These are phyloP conservation scores for Ptilonorhynchus violaceus DNA, from an alignment of 2,113 vertebrate genomes.

Conservation along the genomic window DNA sequence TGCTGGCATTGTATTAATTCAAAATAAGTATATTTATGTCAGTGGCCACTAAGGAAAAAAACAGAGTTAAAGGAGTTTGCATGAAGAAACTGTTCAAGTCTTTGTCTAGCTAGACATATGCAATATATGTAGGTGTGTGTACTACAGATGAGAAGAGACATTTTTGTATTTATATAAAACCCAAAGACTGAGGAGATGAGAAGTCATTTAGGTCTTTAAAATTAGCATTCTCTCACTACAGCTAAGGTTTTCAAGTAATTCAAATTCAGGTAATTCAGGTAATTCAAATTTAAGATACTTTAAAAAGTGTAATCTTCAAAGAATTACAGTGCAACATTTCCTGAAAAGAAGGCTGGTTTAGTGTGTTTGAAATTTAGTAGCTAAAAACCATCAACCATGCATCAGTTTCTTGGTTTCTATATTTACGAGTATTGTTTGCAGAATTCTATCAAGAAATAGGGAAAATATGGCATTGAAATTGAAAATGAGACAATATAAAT, in stretches of 20 bases:
- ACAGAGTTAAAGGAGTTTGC: background rate
- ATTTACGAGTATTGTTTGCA: background rate
- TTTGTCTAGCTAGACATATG: background rate
- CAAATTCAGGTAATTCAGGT: background rate
- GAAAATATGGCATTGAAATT: background rate
- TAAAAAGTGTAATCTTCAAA: background rate
- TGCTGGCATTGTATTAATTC: background rate
- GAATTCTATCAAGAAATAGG: background rate
- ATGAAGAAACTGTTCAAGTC: background rate
- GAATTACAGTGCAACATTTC: background rate
- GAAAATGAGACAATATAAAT: background rate
- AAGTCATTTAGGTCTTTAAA: background rate
- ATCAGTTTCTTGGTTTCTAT: background rate
- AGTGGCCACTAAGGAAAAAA: background rate
- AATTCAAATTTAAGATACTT: background rate
- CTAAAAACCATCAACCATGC: background rate
- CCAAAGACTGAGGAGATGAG: background rate
- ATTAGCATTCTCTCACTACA: background rate
- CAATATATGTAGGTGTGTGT: background rate
- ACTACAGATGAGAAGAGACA: background rate
- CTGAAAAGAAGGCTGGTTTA: background rate
- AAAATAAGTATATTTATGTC: background rate
- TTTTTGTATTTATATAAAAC: background rate
- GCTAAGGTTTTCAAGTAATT: background rate
- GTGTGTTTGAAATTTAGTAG: background rate